Evolutionary conservation across 1,140 invertebrate genomes (phyloP), one percentile per base, ranked within the genome.

Genomic region (Tribolium castaneum): DNA sequence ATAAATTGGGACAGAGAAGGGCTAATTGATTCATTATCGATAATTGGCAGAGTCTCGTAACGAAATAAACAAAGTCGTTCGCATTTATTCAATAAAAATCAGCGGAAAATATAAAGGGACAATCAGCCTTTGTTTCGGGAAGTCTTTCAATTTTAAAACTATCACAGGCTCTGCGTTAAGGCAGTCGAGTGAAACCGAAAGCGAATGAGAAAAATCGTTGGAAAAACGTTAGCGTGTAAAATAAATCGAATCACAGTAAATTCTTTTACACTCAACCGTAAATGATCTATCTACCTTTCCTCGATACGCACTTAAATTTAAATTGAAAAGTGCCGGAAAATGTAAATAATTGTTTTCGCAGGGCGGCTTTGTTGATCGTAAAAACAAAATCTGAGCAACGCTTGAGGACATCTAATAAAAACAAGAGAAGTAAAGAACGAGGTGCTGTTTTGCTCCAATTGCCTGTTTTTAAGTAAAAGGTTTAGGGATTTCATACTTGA

Each of bases 231-330:
- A 76, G 34, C 39, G 52, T 70, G 75, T 76, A 78, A 80, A 80
- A 80, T 77, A 78, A 80, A 80, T 80, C 77, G 79, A 80, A 80
- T 80, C 71, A 75, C 62, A 54, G 56, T 80, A 80, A 78, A 80
- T 80, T 80, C 71, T 74, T 75, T 78, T 78, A 80, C 76, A 75
- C 72, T 78, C 76, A 80, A 80, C 76, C 79, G 79, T 80, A 80
- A 80, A 80, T 80, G 79, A 80, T 80, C 66, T 78, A 80, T 77
- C 71, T 75, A 66, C 56, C 59, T 45, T 70, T 70, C 62, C 51
- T 75, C 25, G 49, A 73, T 51, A 54, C 45, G 52, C 71, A 52
- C 59, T 66, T 66, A 66, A 66, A 66, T 66, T 66, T 66, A 73
- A 73, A 54, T 52, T 54, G 52, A 73, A 73, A 52, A 73, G 52